Percentiles rank a stretch among this genome's conserved stretches.
These are phyloP conservation scores for Fragum whitleyi DNA, from an alignment of 2,888 invertebrate genomes.

Conservation along the genomic window DNA sequence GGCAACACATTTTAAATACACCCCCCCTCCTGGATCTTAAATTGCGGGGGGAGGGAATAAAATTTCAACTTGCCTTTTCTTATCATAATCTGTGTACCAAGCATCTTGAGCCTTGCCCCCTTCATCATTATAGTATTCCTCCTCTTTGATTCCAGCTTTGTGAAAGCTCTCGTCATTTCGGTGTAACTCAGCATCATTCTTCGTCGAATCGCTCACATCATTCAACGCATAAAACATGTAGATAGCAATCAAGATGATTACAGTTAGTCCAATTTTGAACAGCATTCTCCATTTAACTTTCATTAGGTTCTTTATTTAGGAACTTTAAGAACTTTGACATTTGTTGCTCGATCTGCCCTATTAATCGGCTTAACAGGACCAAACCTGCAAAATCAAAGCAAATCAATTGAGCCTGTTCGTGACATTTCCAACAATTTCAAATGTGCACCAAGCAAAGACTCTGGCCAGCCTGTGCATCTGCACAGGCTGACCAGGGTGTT, in stretches of 20 bases:
- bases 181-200: neutral
- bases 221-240: slow-evolving; percentile 74
- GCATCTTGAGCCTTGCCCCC: neutral
- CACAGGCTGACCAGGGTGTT: neutral
- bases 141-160: neutral
- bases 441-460: no score
- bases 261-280: slow-evolving; percentile 77
- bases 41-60: no score
- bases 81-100: neutral
- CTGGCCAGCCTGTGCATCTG: no score
- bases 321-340: neutral
- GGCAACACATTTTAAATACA: no score
- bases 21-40: no score
- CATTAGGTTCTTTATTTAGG: neutral
- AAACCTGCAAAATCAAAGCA: neutral
- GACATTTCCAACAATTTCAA: no score
- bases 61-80: neutral
- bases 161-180: neutral
- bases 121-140: neutral
- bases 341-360: neutral
- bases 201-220: slow-evolving; percentile 30
- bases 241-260: slow-evolving; percentile 74
- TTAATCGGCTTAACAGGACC: neutral
- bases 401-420: no score
- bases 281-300: slow-evolving; percentile 65